A percentile compares a stretch with the other conserved stretches of the same genome.
phyloP scores from a whole-genome alignment of 2,113 vertebrate species.

The Caracal caracal region DNA sequence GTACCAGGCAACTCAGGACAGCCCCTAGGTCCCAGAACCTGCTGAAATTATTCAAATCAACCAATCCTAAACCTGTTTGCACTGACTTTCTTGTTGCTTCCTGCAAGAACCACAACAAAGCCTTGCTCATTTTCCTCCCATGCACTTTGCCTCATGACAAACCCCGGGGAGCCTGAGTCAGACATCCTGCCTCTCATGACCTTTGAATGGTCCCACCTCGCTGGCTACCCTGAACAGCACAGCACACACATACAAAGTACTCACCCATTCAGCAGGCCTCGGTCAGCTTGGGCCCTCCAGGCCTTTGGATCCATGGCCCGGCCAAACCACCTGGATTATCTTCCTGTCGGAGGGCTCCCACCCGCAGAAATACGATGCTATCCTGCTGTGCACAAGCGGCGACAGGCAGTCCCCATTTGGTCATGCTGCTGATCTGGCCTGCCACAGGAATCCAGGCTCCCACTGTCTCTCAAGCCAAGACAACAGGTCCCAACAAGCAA shows the following conservation, averaged over 20 bases:
- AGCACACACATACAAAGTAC: neutral
- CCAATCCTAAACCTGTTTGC: neutral
- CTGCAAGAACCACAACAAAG: neutral
- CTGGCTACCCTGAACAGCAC: neutral
- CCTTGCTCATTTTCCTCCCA: neutral
- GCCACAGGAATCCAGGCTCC: neutral
- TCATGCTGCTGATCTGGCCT: too few species aligned
- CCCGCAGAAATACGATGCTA: neutral
- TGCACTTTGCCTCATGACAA: neutral
- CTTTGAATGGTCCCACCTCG: neutral
- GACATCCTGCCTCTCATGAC: rapidly evolving
- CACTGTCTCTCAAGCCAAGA: neutral
- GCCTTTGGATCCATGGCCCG: neutral
- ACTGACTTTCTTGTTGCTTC: neutral
- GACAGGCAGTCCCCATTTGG: neutral
- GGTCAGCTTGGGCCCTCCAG: neutral
- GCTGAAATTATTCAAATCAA: neutral
- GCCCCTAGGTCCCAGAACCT: neutral
- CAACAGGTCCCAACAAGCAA: neutral
- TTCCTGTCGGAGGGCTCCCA: neutral
- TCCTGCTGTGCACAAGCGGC: neutral
- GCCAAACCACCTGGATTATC: too few species aligned
- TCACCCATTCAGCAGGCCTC: neutral
- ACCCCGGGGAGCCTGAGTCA: neutral
- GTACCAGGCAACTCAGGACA: neutral